phyloP scores from a whole-genome alignment of 2,797 vertebrate genomes.

The Manis javanica region DNA sequence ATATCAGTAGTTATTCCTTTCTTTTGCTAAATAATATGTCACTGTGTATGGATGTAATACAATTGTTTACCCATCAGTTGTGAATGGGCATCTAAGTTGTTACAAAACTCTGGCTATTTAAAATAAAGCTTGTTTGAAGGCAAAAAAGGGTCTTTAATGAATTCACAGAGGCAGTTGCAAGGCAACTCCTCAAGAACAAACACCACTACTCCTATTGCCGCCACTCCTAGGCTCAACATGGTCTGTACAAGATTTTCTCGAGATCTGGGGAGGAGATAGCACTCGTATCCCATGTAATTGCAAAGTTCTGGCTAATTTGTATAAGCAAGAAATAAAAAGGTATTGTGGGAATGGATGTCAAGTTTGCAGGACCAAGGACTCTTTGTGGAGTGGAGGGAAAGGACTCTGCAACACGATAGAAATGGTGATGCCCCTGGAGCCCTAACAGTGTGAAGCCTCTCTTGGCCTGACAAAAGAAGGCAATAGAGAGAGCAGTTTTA shows the following conservation, averaged over 20 bases:
- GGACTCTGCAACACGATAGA: not conserved
- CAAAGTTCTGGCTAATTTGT: not conserved
- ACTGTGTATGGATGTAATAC: not conserved
- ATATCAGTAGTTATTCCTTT: not conserved
- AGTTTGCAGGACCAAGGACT: not conserved
- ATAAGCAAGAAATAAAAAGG: not conserved
- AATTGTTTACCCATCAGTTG: not conserved
- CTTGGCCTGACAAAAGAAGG: not conserved
- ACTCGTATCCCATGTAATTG: not conserved
- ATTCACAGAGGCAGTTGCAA: not conserved
- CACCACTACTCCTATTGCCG: not conserved
- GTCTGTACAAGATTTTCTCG: not conserved
- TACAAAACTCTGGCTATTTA: conserved; percentile 26
- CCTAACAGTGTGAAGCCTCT: conserved; percentile 1
- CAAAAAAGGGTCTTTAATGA: not conserved
- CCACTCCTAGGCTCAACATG: not conserved
- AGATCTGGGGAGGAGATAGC: not conserved
- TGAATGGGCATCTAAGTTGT: not conserved
- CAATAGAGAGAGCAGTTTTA: not conserved
- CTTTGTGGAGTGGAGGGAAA: conserved; percentile 8
- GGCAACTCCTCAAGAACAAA: not conserved
- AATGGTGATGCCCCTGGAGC: not conserved
- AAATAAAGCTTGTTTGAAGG: conserved; percentile 16
- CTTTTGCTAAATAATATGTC: not conserved
- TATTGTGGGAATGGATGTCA: not conserved